phyloP scores from a whole-genome alignment of 92 coral and sea anemone species.

The Pocillopora meandrina region DNA sequence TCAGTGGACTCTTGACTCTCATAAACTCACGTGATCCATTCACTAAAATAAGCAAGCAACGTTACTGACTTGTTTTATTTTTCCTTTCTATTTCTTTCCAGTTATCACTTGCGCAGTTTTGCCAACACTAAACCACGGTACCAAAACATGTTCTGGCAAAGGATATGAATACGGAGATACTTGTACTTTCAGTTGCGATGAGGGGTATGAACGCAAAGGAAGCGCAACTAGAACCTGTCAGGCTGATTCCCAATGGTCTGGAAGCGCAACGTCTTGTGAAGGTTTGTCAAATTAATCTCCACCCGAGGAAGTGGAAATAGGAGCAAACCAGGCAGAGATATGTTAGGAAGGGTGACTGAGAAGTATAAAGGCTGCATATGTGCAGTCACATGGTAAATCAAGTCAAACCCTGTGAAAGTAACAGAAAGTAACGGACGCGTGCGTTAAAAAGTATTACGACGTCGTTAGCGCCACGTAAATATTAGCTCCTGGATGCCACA shows the following conservation, averaged over 20 bases:
- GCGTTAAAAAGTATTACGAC: too few relatives aligned
- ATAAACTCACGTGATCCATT: too few relatives aligned
- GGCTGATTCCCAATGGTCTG: conserved; percentile 85
- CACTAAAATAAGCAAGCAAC: too few relatives aligned
- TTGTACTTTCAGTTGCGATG: conserved; percentile 75
- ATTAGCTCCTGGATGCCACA: too few relatives aligned
- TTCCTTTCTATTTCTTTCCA: conserved; percentile 13
- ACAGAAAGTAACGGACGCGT: too few relatives aligned
- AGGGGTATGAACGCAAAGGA: conserved; percentile 79
- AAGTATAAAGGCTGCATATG: too few relatives aligned
- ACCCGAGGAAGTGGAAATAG: background rate
- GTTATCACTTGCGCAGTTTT: conserved; percentile 80
- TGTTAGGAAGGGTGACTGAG: too few relatives aligned
- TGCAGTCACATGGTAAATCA: background rate
- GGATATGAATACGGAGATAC: conserved; percentile 60
- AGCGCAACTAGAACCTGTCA: conserved; percentile 77
- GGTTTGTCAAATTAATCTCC: conserved; percentile 34
- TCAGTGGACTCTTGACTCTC: conserved; percentile 19
- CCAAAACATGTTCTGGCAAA: conserved; percentile 67
- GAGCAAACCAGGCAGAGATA: too few relatives aligned
- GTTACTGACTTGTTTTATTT: too few relatives aligned
- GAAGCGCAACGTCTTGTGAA: conserved; percentile 72
- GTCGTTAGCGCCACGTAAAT: too few relatives aligned
- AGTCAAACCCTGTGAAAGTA: background rate
- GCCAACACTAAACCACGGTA: conserved; percentile 63